phyloP scores from a whole-genome alignment of 2,888 invertebrate species.

The Athalia rosae region DNA sequence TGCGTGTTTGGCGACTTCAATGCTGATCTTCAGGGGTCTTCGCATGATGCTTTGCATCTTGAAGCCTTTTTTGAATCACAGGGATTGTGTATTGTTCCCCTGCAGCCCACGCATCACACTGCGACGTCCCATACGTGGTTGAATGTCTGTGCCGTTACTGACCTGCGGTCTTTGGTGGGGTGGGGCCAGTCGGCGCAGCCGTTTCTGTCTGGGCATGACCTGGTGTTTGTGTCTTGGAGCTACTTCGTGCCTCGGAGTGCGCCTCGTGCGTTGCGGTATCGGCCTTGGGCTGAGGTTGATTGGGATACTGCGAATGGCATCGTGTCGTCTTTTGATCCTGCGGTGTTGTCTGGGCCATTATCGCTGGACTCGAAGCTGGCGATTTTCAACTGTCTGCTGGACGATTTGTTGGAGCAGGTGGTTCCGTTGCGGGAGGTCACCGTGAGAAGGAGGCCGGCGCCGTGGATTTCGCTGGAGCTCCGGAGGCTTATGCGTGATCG shows the following conservation, averaged over 20 bases:
- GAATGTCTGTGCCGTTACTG: constrained; percentile 1
- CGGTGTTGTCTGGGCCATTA: background rate
- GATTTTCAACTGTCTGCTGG: background rate
- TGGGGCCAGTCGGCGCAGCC: constrained; percentile 24
- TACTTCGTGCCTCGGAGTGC: background rate
- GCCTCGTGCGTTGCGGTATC: background rate
- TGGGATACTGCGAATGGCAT: background rate
- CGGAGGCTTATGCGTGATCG: background rate
- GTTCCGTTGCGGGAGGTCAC: background rate
- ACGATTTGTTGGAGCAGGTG: background rate
- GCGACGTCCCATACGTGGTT: constrained; percentile 14
- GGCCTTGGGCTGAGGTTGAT: background rate
- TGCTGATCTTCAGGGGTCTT: background rate
- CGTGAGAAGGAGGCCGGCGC: background rate
- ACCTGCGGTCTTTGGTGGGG: background rate
- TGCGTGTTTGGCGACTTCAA: constrained; percentile 17
- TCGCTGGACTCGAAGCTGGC: background rate
- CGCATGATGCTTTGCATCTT: constrained; percentile 8
- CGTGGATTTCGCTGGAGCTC: constrained; percentile 1
- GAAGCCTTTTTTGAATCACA: background rate
- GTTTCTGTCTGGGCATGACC: constrained; percentile 1
- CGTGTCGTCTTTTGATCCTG: background rate
- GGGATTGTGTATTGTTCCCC: background rate
- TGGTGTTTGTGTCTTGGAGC: background rate
- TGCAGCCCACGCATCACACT: constrained; percentile 14